Evolutionary conservation across 2,888 invertebrate genomes (phyloP), one percentile per base, ranked within the genome.

Genomic region (Lordiphosa andalusiaca): DNA sequence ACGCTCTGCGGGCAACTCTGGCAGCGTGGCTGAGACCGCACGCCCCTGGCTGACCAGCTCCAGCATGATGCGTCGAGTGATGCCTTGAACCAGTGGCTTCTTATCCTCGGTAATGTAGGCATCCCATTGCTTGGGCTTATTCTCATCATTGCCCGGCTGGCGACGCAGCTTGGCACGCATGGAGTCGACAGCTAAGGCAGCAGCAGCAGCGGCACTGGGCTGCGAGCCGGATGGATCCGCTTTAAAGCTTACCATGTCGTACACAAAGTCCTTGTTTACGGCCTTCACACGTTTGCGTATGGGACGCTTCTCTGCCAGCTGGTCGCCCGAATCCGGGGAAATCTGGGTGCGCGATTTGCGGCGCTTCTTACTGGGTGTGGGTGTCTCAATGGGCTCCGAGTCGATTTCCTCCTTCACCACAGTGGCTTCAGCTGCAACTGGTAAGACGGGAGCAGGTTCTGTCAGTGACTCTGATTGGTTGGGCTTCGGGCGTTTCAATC

Each of bases 241-340:
- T 52, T 92, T 92, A 36, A 84, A 78, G 21, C 71, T 68, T 2
- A 71, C 77, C 25, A 58, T 89, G 89, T 94, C 94, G 81, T 94
- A 94, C 71, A 94, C 92, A 85, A 94, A 94, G 88, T 94, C 94
- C 80, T 92, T 93, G 82, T 92, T 91, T 67, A 92, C 91, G 6
- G 91, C 91, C 86, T 92, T 93, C 1, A 92, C 90, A 66, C 92
- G 92, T 86, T 93, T 93, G 37, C 94, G 91, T 10, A 93, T 91
- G 2, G 94, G 93, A 67, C 93, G 90, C 51, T 86, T 88, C 21
- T 86, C 80, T 0, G 51, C 12, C 12, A 60, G 33, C 3, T 72
- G 64, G 1, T 76, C 75, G 6, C 69, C 65, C 1, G 67, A 44
- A 5, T 84, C 86, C 0, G 83, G 60, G 0, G 73, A 82, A n/a